Conservation (phyloP, 2,113 vertebrate species). For the Ahaetulla prasina region DNA sequence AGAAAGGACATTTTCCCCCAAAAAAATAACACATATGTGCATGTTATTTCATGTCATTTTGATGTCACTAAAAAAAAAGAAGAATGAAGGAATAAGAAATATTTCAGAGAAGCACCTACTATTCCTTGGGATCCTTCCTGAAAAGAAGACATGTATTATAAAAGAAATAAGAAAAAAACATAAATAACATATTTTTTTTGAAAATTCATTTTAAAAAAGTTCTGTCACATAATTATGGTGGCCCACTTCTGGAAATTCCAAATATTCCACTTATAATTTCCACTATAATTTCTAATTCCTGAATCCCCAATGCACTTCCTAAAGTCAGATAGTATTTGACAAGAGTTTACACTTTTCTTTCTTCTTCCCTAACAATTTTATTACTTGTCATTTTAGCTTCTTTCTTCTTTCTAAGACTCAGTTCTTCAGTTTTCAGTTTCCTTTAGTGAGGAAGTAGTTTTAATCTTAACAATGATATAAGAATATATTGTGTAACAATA, state of each 20-base stretch:
- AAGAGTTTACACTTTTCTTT: background rate
- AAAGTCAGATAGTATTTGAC: background rate
- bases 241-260: background rate
- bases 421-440: conserved; percentile 39
- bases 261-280: too few species aligned
- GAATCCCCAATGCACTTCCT: background rate
- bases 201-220: background rate
- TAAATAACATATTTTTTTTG: background rate
- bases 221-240: background rate
- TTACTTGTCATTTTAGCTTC: conserved; percentile 40
- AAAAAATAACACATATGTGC: background rate
- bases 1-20: background rate
- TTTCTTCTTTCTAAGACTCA: conserved; percentile 25
- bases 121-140: background rate
- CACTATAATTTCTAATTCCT: background rate
- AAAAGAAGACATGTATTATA: background rate
- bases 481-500: background rate
- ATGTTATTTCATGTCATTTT: background rate
- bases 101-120: background rate
- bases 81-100: background rate
- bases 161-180: background rate
- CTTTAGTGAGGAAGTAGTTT: background rate
- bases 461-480: background rate
- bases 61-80: background rate
- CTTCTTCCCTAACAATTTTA: background rate